Percentiles rank a stretch among this genome's conserved stretches.
phyloP scores from a whole-genome alignment of 1,140 invertebrate species.

The Andricus grossulariae region DNA sequence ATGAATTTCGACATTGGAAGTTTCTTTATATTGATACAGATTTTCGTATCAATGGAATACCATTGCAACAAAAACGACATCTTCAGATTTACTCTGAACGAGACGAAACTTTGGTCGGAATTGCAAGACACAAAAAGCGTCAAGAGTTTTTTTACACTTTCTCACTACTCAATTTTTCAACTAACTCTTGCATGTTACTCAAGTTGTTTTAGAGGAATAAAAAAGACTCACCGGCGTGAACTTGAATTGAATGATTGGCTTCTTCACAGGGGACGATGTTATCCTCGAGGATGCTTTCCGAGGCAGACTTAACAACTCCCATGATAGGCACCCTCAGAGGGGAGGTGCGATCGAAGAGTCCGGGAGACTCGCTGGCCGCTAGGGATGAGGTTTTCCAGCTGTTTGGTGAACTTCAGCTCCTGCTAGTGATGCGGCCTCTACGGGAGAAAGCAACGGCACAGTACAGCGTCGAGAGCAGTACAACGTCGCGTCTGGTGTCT shows the following conservation, averaged over 20 bases:
- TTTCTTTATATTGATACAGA: no score
- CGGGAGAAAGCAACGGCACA: slow-evolving; percentile 50
- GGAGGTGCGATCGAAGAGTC: slow-evolving; percentile 38
- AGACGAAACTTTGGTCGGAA: no score
- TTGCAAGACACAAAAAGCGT: not conserved
- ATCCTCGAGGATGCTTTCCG: slow-evolving; percentile 67
- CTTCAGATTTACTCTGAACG: no score
- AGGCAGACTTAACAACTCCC: slow-evolving; percentile 72
- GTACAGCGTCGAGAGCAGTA: slow-evolving; percentile 47
- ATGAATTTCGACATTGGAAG: no score
- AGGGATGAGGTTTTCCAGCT: slow-evolving; percentile 41
- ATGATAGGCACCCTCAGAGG: slow-evolving; percentile 55
- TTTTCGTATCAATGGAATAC: no score
- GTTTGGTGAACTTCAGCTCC: slow-evolving; percentile 30
- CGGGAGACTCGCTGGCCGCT: slow-evolving; percentile 32
- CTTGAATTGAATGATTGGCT: slow-evolving; percentile 69
- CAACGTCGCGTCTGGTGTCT: slow-evolving; percentile 43
- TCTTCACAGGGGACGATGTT: slow-evolving; percentile 70
- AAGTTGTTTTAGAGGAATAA: not conserved
- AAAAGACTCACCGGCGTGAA: slow-evolving; percentile 63
- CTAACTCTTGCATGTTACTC: no score
- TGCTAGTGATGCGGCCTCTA: slow-evolving; percentile 62
- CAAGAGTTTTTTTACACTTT: slow-evolving; percentile 40
- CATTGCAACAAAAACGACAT: no score
- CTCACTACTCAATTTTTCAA: not conserved